Evolutionary conservation across 2,113 vertebrate species (phyloP).

Genomic region (Lamprologus sp.): DNA sequence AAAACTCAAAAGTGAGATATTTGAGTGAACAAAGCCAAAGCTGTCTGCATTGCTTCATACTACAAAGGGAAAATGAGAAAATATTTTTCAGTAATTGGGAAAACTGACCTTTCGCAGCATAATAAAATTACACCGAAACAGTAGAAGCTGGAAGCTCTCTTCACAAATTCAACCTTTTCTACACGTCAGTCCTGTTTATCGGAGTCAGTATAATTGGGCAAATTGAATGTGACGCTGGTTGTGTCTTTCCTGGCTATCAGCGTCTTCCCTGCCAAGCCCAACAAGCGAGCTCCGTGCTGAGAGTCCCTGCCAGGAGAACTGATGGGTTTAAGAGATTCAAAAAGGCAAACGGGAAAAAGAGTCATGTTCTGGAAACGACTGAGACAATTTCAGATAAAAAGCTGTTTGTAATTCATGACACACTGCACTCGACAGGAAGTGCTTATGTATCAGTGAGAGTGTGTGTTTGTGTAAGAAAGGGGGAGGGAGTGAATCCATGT

Average conservation of each 20-base stretch:
- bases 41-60: neutral
- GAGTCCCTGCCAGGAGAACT: neutral
- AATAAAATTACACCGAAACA: neutral
- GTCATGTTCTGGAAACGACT: neutral
- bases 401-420: constrained; percentile 22
- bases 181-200: neutral
- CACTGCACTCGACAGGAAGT: neutral
- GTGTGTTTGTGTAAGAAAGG: neutral
- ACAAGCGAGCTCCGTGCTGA: neutral
- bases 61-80: neutral
- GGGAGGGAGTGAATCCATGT: neutral
- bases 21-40: neutral
- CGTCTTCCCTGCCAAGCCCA: neutral
- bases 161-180: neutral
- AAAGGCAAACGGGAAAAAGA: neutral
- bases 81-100: neutral
- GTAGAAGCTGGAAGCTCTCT: neutral
- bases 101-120: neutral
- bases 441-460: neutral
- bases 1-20: neutral
- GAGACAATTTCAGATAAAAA: constrained; percentile 12
- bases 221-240: neutral
- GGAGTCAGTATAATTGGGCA: neutral
- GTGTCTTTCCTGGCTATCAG: neutral
- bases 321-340: neutral